Evolutionary conservation across 2,113 vertebrate species (phyloP).

Genomic region (Rhabdornis inornatus): DNA sequence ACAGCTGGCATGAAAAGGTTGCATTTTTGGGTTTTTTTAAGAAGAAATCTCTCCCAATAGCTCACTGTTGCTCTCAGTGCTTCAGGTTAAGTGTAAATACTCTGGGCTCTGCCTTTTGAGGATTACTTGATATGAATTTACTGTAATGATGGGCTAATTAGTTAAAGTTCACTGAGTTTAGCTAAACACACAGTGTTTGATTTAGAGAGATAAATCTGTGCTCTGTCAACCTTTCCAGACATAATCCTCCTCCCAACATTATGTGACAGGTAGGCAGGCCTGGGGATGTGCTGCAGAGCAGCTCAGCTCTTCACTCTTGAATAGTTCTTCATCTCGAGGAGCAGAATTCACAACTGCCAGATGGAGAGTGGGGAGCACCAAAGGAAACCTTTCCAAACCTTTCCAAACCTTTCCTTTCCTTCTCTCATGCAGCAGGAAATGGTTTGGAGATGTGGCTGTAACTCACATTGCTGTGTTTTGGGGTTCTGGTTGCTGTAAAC

Average conservation of each 20-base stretch:
- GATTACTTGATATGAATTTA: background rate
- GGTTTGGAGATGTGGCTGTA: background rate
- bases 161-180: conserved; percentile 63
- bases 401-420: background rate
- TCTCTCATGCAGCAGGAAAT: background rate
- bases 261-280: conserved; percentile 68
- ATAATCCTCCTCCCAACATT: conserved; percentile 37
- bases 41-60: background rate
- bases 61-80: background rate
- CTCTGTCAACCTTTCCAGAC: conserved; percentile 67
- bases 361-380: background rate
- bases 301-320: conserved; percentile 57
- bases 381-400: background rate
- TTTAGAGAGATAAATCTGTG: conserved; percentile 64
- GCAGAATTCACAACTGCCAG: conserved; percentile 29
- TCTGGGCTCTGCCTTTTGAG: background rate
- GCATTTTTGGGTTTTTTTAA: background rate
- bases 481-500: background rate
- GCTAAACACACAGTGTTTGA: conserved; percentile 55
- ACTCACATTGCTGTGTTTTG: background rate
- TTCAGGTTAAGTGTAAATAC: background rate
- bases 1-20: background rate
- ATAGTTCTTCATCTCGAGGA: conserved; percentile 48
- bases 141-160: conserved; percentile 70
- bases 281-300: conserved; percentile 40